A percentile compares a stretch with the other conserved stretches of the same genome.
These are phyloP conservation scores for Agelas oroides DNA, from an alignment of 37 sponge, comb jelly and placozoan species.

Conservation along the genomic window DNA sequence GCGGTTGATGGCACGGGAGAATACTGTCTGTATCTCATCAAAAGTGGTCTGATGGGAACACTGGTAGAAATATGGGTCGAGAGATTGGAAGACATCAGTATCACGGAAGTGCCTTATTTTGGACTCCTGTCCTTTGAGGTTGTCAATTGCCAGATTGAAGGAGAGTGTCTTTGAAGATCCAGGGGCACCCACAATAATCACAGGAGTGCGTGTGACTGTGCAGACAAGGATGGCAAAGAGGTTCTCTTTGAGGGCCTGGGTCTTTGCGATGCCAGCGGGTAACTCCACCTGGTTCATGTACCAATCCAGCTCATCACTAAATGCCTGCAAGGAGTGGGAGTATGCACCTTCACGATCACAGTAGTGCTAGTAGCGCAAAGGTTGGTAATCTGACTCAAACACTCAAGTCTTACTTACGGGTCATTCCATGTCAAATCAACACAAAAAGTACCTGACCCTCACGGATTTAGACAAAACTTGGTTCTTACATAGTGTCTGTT, in stretches of 20 bases:
- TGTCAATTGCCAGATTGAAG: slow-evolving; percentile 86
- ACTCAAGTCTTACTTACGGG: too few species aligned
- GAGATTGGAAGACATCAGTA: slow-evolving; percentile 64
- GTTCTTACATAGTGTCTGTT: too few species aligned
- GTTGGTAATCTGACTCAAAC: too few species aligned
- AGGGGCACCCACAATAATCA: slow-evolving; percentile 94
- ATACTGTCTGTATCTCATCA: slow-evolving; percentile 89
- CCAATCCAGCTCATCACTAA: slow-evolving; percentile 68
- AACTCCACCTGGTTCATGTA: slow-evolving; percentile 62
- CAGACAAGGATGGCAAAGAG: slow-evolving; percentile 89
- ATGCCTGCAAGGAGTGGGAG: slow-evolving; percentile 1
- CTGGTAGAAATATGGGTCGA: slow-evolving; percentile 90
- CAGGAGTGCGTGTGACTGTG: slow-evolving; percentile 80
- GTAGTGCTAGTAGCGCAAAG: too few species aligned
- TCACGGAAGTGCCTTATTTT: slow-evolving; percentile 59
- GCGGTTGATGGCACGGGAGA: slow-evolving; percentile 81
- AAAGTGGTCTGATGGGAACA: slow-evolving; percentile 91
- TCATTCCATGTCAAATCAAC: too few species aligned
- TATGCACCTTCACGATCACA: too few species aligned
- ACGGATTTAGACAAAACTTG: too few species aligned
- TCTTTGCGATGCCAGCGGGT: slow-evolving; percentile 90
- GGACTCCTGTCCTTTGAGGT: slow-evolving; percentile 90
- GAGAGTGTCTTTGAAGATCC: slow-evolving; percentile 94
- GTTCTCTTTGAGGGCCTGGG: slow-evolving; percentile 92
- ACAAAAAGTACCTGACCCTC: too few species aligned